Conservation (phyloP, 1,140 invertebrate genomes). For the Leguminivora glycinivorella region DNA sequence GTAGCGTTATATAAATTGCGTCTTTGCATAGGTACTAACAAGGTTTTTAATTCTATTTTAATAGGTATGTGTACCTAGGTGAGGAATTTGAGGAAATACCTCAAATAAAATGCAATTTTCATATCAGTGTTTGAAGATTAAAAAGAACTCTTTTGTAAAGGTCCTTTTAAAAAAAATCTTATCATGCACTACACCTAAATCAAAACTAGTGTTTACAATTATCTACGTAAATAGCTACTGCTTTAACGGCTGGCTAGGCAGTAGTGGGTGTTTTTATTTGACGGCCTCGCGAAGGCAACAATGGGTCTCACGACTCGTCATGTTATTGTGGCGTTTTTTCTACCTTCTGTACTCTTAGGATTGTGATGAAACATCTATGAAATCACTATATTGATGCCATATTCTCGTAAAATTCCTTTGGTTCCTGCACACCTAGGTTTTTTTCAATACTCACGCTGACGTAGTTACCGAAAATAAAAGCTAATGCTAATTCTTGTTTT, state of each 20-base stretch:
- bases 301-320: conserved; percentile 2
- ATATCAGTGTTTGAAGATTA: no score
- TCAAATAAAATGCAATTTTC: no score
- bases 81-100: no score
- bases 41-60: no score
- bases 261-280: background rate
- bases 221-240: background rate
- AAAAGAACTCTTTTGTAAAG: no score
- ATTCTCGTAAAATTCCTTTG: no score
- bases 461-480: background rate
- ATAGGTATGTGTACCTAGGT: no score
- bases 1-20: no score
- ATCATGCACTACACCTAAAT: background rate
- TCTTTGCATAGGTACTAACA: no score
- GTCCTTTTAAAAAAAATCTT: no score
- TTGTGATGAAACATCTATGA: conserved; percentile 10
- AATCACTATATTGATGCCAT: no score
- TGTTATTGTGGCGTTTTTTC: conserved; percentile 5
- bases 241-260: conserved; percentile 1
- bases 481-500: background rate
- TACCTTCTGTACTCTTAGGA: background rate
- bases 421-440: background rate
- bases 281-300: background rate
- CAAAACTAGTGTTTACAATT: background rate
- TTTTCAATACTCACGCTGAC: background rate